Evolutionary conservation across 2,113 vertebrate species (phyloP).

Genomic region (Prunella himalayana): DNA sequence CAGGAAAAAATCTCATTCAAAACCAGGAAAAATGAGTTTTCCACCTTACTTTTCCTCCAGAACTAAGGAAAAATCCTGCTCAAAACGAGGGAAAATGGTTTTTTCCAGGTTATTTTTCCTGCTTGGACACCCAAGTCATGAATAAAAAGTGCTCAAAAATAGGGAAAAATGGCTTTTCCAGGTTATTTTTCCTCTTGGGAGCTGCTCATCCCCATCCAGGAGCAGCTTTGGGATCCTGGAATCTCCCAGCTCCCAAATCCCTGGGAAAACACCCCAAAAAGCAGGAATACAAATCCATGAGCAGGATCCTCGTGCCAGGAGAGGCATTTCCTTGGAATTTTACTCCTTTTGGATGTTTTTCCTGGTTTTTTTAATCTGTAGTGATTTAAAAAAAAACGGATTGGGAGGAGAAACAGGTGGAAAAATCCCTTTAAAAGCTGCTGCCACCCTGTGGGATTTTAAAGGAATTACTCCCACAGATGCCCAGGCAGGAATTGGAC

Average conservation of each 20-base stretch:
- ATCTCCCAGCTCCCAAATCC: background rate
- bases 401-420: fast-evolving
- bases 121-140: background rate
- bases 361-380: fast-evolving
- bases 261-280: background rate
- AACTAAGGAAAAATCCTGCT: background rate
- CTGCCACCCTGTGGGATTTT: background rate
- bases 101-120: background rate
- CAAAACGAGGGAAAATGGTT: background rate
- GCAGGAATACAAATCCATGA: fast-evolving
- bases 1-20: background rate
- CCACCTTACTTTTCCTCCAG: background rate
- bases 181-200: background rate
- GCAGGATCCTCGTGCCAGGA: background rate
- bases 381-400: background rate
- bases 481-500: background rate
- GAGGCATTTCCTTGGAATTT: background rate
- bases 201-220: background rate
- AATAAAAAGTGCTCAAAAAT: background rate
- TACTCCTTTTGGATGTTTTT: background rate
- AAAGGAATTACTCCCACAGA: background rate
- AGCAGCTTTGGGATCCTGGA: background rate
- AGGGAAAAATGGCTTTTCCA: background rate
- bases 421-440: background rate
- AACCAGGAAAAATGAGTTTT: background rate